Base-by-base conservation (phyloP, 2,888 invertebrate genomes). In the Trissoscelio sp. region DNA sequence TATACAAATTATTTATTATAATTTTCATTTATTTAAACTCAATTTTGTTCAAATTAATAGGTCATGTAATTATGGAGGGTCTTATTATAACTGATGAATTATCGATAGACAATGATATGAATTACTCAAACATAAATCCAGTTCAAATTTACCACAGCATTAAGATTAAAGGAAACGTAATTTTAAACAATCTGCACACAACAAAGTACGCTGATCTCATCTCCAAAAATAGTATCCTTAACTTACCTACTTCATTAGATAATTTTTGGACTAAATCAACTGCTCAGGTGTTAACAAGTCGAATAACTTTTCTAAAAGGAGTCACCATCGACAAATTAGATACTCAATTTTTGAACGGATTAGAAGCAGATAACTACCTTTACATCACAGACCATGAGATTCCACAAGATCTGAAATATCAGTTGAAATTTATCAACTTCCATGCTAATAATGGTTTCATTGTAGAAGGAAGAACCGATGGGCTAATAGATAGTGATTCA, bases 261-360 rank as follows among this genome's bases (percentile, higher is more conserved):
- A 60, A 73, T 0, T 84, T 82, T 16, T 90, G 90, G 90, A 87
- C 87, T 3, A 90, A 88, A 78, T 89, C 89, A 4, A 84, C 75
- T 2, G 28, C 86, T 53, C 90, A 90, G 78, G 73, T 37, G 0
- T 86, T 90, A 14, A 5, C 28, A 7, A 31, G 78, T 11, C 39
- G 80, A 0, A 60, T 88, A 2, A 24, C 28, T 0, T 86, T 90
- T 14, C 77, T 84, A 31, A 82, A 78, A 3, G 86, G 87, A 2
- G 18, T 87, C 0, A 85, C 75, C 0, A 85, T 90, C 12, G 88
- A 90, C 58, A 77, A 79, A 31, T 64, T 90, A 9, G 11, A 75
- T 3, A 60, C 87, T 0, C 53, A 79, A 11, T 86, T 85, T 28
- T 39, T 90, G 7, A 90, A 90, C 55, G 86, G 85, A 0, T 77